Base-by-base conservation (phyloP, 2,113 vertebrate species). In the Myotis brandtii region DNA sequence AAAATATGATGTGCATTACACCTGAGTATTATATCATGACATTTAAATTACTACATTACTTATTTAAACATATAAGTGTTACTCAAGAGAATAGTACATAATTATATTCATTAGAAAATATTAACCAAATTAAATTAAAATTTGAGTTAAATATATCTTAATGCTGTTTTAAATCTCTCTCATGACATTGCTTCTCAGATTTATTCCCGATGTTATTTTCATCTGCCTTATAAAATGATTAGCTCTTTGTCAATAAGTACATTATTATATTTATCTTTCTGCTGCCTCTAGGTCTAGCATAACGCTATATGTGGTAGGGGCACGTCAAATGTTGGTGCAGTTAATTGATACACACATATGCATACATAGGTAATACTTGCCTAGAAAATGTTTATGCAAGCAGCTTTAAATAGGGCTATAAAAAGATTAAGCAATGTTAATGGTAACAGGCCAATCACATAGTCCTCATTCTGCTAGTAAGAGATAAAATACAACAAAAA, bases 401-500 rank as follows among this genome's bases (percentile, higher is more conserved):
- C 95, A 96, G 87, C 64, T 96, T 95, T 96, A 95, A 94, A 92
- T 89, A 72, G 88, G 83, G 66, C 89, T 91, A 18, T 89, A 91
- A 96, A 97, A 93, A 93, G 87, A 93, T 96, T 86, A 92, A 91
- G 64, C 85, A 91, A 89, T 80, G 94, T 90, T 96, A 93, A 96
- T 90, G 89, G 92, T 94, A 96, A 92, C 72, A 94, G 91, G 64
- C 92, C 93, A 96, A 83, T 96, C 88, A 72, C 40, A 92, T 84
- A 94, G 85, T 86, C 79, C 77, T 69, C 91, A 91, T 95, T 96
- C 95, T 97, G 97, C 88, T 84, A 12, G 93, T 97, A 96, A 81
- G 79, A 97, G 97, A 98, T 97, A 97, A 97, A 97, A 98, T 92
- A 91, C 66, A 96, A 97, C 94, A 97, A 95, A 97, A 97, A 96